These are phyloP conservation scores for Lasioglossum marginatum DNA, from an alignment of 2,888 invertebrate species.

Conservation along the genomic window DNA sequence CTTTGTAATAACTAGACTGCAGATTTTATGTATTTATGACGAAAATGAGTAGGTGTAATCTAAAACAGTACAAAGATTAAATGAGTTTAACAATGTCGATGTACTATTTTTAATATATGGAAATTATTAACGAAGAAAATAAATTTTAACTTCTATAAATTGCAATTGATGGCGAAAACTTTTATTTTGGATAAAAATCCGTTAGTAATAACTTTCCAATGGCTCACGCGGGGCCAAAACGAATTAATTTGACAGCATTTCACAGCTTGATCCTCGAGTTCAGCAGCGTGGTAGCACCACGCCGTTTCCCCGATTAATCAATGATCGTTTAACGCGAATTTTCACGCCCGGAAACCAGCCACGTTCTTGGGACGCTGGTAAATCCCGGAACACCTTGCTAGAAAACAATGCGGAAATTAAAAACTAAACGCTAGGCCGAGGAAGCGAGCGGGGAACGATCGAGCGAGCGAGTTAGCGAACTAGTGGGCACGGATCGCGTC, in stretches of 20 bases:
- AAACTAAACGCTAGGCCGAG: constrained; percentile 42
- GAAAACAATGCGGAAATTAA: constrained; percentile 61
- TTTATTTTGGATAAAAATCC: no score
- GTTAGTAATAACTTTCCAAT: no score
- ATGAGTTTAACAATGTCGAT: no score
- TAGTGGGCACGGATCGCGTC: constrained; percentile 36
- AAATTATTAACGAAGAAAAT: no score
- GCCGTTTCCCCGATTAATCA: neutral
- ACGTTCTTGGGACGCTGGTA: constrained; percentile 25
- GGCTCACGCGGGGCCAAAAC: no score
- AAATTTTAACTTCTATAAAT: no score
- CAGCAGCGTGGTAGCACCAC: neutral
- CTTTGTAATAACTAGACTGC: no score
- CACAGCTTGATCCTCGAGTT: neutral
- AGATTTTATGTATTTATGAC: no score
- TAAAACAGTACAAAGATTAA: no score
- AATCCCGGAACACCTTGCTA: constrained; percentile 32
- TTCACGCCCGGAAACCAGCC: constrained; percentile 29
- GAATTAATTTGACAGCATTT: neutral
- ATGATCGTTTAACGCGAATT: constrained; percentile 25
- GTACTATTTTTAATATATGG: no score
- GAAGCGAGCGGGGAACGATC: neutral
- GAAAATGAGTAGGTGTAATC: no score
- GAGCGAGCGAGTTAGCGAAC: neutral
- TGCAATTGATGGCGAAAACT: no score